Percentiles rank a stretch among this genome's conserved stretches.
Conservation (phyloP, 2,888 invertebrate genomes). For the Tuta absoluta region DNA sequence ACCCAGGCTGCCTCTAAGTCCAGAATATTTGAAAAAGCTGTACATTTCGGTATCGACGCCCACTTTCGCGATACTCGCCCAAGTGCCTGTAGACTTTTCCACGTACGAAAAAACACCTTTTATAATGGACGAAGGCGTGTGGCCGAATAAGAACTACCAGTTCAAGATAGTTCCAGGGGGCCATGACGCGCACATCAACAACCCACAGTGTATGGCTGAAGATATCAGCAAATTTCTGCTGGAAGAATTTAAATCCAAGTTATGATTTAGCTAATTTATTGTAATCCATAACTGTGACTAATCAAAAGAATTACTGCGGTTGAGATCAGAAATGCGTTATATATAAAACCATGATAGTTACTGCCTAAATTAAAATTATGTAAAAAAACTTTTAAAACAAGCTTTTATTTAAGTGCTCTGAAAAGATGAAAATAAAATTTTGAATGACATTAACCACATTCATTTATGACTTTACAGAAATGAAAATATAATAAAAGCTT, state of each 20-base stretch:
- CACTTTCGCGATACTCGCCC: slow-evolving; percentile 53
- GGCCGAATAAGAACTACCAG: slow-evolving; percentile 57
- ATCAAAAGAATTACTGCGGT: too few species aligned
- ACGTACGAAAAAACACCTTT: slow-evolving; percentile 48
- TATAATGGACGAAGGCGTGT: slow-evolving; percentile 47
- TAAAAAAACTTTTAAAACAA: too few species aligned
- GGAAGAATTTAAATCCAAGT: slow-evolving; percentile 35
- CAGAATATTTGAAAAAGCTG: slow-evolving; percentile 45
- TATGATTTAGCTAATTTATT: slow-evolving; percentile 13
- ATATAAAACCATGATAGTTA: too few species aligned
- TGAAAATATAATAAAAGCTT: too few species aligned
- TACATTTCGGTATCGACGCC: slow-evolving; percentile 51
- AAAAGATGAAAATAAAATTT: too few species aligned
- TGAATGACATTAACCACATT: too few species aligned
- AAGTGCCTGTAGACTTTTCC: slow-evolving; percentile 41
- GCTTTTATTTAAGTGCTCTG: too few species aligned
- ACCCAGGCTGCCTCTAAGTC: slow-evolving; percentile 49
- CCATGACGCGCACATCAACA: slow-evolving; percentile 82
- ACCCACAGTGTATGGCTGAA: slow-evolving; percentile 75
- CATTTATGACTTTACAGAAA: too few species aligned
- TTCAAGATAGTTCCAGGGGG: slow-evolving; percentile 71
- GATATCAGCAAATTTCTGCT: slow-evolving; percentile 58
- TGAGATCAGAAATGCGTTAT: too few species aligned
- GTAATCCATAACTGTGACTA: too few species aligned
- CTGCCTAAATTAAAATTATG: too few species aligned